These are phyloP conservation scores for Channallabes apus DNA, from an alignment of 2,797 vertebrate genomes.

Conservation along the genomic window DNA sequence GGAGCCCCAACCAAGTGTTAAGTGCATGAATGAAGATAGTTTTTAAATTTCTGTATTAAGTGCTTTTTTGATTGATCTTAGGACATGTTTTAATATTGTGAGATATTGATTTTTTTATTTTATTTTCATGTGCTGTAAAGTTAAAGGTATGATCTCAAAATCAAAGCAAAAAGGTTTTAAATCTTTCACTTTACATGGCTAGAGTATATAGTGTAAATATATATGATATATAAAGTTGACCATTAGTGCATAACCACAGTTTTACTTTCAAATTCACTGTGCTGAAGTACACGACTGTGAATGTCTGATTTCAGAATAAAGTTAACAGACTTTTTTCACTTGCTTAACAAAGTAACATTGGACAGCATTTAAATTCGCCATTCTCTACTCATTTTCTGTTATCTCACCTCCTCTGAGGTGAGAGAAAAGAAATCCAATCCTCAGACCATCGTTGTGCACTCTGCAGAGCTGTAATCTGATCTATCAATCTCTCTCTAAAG, in stretches of 20 bases:
- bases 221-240: neutral
- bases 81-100: too few species aligned
- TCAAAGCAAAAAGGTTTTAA: too few species aligned
- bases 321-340: neutral
- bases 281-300: neutral
- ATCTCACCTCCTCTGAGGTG: neutral
- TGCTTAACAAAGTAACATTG: neutral
- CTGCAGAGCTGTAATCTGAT: slow-evolving; percentile 53
- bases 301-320: neutral
- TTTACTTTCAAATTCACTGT: neutral
- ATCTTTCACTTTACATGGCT: too few species aligned
- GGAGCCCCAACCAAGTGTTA: too few species aligned
- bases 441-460: slow-evolving; percentile 27
- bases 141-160: too few species aligned
- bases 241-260: neutral
- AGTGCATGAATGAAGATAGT: too few species aligned
- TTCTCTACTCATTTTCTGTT: neutral
- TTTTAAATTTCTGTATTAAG: too few species aligned
- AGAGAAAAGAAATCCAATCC: slow-evolving; percentile 29
- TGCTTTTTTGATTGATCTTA: too few species aligned
- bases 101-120: too few species aligned
- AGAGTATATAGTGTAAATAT: neutral
- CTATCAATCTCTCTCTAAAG: slow-evolving; percentile 43
- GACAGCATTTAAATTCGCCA: neutral
- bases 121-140: too few species aligned